Percentiles rank a stretch among this genome's conserved stretches.
Conservation (phyloP, 1,140 invertebrate species). For the Choristoneura fumiferana region DNA sequence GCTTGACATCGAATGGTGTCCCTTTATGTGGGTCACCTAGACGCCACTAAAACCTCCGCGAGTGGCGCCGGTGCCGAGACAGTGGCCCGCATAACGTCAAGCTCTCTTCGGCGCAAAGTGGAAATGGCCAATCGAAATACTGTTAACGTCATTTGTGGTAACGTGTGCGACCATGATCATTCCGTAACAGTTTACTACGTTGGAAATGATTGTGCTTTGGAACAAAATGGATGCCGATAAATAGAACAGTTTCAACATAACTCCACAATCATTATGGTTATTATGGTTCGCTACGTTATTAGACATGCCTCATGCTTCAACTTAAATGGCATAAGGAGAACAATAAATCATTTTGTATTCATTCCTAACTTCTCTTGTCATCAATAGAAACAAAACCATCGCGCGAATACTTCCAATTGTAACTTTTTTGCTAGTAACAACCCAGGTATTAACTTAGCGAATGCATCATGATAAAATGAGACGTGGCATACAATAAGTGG, state of each 20-base stretch:
- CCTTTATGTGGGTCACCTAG: constrained; percentile 17
- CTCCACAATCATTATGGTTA: constrained; percentile 6
- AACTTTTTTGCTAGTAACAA: no score
- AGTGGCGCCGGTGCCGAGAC: background rate
- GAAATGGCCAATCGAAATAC: constrained; percentile 16
- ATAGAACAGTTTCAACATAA: constrained; percentile 15
- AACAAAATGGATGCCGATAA: constrained; percentile 3
- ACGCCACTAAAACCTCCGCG: constrained; percentile 3
- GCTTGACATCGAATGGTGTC: background rate
- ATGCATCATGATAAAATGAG: no score
- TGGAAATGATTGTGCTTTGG: constrained; percentile 1
- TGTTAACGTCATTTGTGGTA: constrained; percentile 11
- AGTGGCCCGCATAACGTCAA: background rate
- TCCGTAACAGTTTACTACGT: constrained; percentile 5
- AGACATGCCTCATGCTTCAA: constrained; percentile 1
- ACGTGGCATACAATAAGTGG: no score
- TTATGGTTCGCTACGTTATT: background rate
- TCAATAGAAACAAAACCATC: no score
- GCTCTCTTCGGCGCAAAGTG: background rate
- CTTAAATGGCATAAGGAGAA: background rate
- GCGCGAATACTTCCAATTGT: no score
- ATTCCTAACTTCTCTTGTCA: background rate
- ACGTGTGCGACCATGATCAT: constrained; percentile 14
- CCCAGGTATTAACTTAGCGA: no score
- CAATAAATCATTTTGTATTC: constrained; percentile 18